Evolutionary conservation across 2,888 invertebrate species (phyloP).

Genomic region (Volucella inflata): DNA sequence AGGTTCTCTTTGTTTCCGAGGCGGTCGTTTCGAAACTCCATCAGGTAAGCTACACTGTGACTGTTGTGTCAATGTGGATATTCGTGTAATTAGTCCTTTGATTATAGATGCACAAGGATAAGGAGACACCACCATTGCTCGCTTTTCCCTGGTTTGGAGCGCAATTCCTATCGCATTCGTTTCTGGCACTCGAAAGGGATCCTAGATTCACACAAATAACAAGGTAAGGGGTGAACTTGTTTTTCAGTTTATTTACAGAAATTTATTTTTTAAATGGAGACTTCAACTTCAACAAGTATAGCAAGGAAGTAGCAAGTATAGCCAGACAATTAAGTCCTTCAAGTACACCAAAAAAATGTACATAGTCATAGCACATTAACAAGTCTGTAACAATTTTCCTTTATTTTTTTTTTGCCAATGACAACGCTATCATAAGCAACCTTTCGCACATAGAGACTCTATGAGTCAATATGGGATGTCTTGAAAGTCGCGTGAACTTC

Average conservation of each 20-base stretch:
- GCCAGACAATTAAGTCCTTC: too few relatives aligned
- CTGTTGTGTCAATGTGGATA: neutral
- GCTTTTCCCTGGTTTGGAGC: constrained; percentile 88
- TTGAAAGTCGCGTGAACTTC: too few relatives aligned
- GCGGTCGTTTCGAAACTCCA: constrained; percentile 86
- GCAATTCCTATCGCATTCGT: constrained; percentile 87
- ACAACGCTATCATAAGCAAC: too few relatives aligned
- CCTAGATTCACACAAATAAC: constrained; percentile 86
- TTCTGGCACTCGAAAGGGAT: constrained; percentile 86
- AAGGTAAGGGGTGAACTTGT: constrained; percentile 78
- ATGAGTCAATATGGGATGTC: too few relatives aligned
- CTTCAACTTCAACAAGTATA: too few relatives aligned
- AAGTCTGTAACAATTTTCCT: too few relatives aligned
- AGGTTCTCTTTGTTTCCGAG: constrained; percentile 87
- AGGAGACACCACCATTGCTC: constrained; percentile 87
- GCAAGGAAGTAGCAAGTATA: too few relatives aligned
- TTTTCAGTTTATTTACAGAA: neutral
- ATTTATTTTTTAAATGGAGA: too few relatives aligned
- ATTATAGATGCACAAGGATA: constrained; percentile 85
- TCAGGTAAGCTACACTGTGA: constrained; percentile 82
- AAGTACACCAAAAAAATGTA: too few relatives aligned
- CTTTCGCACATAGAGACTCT: too few relatives aligned
- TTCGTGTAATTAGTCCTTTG: neutral
- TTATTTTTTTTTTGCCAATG: too few relatives aligned
- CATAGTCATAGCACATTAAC: too few relatives aligned